phyloP scores from a whole-genome alignment of 2,888 invertebrate genomes.

The Gastracanthus pulcherrimus region DNA sequence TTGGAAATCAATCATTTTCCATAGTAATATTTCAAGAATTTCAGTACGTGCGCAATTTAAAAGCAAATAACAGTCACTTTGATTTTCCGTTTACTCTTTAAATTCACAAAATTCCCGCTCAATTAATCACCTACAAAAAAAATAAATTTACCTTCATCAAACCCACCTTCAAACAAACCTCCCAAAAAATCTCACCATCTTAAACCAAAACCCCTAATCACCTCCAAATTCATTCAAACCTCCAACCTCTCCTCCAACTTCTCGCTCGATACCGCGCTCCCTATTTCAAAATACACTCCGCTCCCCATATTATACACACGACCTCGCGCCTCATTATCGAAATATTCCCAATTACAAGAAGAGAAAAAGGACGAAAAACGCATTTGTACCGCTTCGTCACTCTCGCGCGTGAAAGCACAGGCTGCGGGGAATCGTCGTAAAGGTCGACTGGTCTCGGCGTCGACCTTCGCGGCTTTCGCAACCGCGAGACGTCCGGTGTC shows the following conservation, averaged over 20 bases:
- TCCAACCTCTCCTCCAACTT: neutral
- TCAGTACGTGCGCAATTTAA: too few species aligned
- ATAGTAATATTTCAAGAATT: too few species aligned
- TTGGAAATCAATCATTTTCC: too few species aligned
- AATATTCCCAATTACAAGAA: conserved; percentile 23
- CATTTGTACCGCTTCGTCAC: neutral
- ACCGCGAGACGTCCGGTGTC: neutral
- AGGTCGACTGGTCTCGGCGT: conserved; percentile 37
- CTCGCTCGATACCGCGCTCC: neutral
- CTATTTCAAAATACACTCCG: neutral
- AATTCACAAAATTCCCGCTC: too few species aligned
- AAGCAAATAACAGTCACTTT: too few species aligned
- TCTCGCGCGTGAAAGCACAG: conserved; percentile 19
- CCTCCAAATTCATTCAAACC: neutral
- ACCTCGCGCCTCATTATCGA: conserved; percentile 22
- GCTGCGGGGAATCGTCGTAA: neutral
- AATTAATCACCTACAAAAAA: too few species aligned
- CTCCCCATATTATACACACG: neutral
- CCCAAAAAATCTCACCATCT: too few species aligned
- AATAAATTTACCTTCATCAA: too few species aligned
- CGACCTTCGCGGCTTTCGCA: conserved; percentile 47
- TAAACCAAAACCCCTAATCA: neutral
- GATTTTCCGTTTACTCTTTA: too few species aligned
- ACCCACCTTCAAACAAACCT: too few species aligned
- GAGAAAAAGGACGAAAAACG: too few species aligned